Evolutionary conservation across 2,888 invertebrate genomes (phyloP).

Genomic region (Drosophila rellima): DNA sequence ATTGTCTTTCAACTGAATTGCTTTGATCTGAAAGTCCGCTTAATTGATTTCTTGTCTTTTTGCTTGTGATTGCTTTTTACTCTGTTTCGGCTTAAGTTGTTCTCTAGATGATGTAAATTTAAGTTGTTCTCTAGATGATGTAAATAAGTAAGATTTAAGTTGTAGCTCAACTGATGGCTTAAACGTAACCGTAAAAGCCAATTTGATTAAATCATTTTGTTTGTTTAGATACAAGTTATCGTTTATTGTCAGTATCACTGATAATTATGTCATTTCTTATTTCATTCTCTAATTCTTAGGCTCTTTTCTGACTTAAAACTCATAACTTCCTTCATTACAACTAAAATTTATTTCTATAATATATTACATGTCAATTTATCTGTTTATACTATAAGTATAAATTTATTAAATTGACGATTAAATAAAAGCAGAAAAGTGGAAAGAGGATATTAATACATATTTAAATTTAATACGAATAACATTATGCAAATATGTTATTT

Average conservation of each 20-base stretch:
- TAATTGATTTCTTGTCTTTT: slow-evolving; percentile 55
- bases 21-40: slow-evolving; percentile 59
- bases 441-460: neutral
- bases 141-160: slow-evolving; percentile 6
- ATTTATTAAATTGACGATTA: no score
- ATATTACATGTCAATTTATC: no score
- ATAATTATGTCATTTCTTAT: neutral
- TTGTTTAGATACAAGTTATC: neutral
- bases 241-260: neutral
- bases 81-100: slow-evolving; percentile 16
- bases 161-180: slow-evolving; percentile 5
- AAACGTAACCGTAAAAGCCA: neutral
- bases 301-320: no score
- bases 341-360: no score
- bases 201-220: slow-evolving; percentile 1
- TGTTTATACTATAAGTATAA: no score
- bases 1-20: slow-evolving; percentile 29
- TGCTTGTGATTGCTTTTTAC: slow-evolving; percentile 17
- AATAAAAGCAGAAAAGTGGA: neutral
- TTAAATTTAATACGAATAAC: neutral
- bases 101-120: slow-evolving; percentile 9
- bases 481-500: slow-evolving; percentile 12
- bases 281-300: no score
- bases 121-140: slow-evolving; percentile 5
- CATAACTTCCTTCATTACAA: no score